Conservation (phyloP, 2,888 invertebrate genomes). For the Dastarcus helophoroides region DNA sequence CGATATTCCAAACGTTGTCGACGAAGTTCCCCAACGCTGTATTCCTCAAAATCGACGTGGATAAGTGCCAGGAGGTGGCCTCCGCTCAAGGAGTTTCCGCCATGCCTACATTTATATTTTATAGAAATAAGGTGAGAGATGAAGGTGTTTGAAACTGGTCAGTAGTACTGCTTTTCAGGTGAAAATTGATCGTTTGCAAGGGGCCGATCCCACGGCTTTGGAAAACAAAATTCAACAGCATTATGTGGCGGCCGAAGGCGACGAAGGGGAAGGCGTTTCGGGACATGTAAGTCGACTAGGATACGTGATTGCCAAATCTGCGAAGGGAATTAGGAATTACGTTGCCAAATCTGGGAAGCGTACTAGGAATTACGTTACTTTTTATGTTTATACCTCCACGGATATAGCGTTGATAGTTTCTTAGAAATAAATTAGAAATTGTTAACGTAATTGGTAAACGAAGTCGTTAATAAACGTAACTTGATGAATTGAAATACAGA, state of each 20-base stretch:
- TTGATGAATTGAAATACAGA: too few species aligned
- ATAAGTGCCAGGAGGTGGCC: constrained; percentile 83
- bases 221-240: constrained; percentile 85
- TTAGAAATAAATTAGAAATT: too few species aligned
- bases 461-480: too few species aligned
- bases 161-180: constrained; percentile 66
- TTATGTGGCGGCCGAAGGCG: constrained; percentile 55
- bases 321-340: too few species aligned
- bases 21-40: constrained; percentile 77
- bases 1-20: constrained; percentile 81
- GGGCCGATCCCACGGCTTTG: constrained; percentile 70
- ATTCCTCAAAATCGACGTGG: constrained; percentile 92
- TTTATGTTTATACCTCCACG: too few species aligned
- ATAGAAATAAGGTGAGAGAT: constrained; percentile 73
- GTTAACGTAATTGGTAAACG: too few species aligned
- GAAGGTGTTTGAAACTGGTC: constrained; percentile 77
- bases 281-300: constrained; percentile 83
- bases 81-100: constrained; percentile 80
- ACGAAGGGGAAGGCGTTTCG: constrained; percentile 56
- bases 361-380: too few species aligned
- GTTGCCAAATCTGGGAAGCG: too few species aligned
- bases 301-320: too few species aligned
- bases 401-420: too few species aligned
- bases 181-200: constrained; percentile 75
- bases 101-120: constrained; percentile 98